Conservation (phyloP, 2,797 vertebrate species). For the Sebastiscus albofasciatus region DNA sequence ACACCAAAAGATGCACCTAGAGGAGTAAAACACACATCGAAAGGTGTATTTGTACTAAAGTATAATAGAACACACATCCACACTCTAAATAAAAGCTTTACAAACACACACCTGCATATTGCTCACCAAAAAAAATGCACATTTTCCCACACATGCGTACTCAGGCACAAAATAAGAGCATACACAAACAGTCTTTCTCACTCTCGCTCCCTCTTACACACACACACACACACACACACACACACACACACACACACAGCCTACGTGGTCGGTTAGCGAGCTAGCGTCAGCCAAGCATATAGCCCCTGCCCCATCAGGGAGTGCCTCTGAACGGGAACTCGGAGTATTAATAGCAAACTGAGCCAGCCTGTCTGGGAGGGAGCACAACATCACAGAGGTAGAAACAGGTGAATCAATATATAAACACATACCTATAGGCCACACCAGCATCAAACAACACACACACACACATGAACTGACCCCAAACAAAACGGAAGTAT, state of each 20-base stretch:
- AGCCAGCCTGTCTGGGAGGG: slow-evolving; percentile 62
- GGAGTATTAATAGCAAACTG: slow-evolving; percentile 79
- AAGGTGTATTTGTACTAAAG: neutral
- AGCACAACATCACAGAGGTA: slow-evolving; percentile 67
- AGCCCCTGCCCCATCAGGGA: slow-evolving; percentile 73
- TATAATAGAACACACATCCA: neutral
- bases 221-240: slow-evolving; percentile 27
- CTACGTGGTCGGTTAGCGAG: slow-evolving; percentile 50
- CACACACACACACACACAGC: slow-evolving; percentile 30
- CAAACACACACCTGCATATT: neutral
- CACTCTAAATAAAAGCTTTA: neutral
- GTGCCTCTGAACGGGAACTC: slow-evolving; percentile 70
- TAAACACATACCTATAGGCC: slow-evolving; percentile 38
- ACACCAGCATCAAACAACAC: slow-evolving; percentile 5
- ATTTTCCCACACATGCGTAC: neutral
- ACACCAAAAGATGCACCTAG: neutral
- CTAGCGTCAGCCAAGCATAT: slow-evolving; percentile 69
- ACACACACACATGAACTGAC: slow-evolving; percentile 19
- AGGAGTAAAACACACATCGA: neutral
- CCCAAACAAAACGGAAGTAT: neutral
- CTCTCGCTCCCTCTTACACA: neutral
- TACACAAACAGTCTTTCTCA: slow-evolving; percentile 34
- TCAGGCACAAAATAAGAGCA: slow-evolving; percentile 27
- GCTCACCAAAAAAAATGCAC: slow-evolving; percentile 25
- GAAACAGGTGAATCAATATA: slow-evolving; percentile 79